phyloP scores from a whole-genome alignment of 92 coral and sea anemone genomes.

The Phenganax marumi region DNA sequence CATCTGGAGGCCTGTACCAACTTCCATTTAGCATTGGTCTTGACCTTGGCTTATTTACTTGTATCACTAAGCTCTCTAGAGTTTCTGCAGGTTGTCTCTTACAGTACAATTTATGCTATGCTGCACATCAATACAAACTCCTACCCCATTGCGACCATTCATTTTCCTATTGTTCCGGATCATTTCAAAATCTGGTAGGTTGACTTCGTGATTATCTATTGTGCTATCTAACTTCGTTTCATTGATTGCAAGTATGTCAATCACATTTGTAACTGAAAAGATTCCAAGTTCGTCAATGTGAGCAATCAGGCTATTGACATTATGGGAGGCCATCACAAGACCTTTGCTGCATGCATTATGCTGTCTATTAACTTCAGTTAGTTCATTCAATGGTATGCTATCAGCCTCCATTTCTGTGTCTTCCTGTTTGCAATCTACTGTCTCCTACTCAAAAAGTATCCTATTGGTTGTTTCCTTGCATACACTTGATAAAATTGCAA shows the following conservation, averaged over 20 bases:
- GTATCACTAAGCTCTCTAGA: conserved; percentile 1
- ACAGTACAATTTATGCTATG: neutral
- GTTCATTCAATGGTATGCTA: neutral
- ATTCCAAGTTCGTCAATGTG: neutral
- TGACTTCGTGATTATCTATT: neutral
- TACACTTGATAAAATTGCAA: no score
- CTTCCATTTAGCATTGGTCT: conserved; percentile 4
- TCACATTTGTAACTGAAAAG: neutral
- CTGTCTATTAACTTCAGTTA: neutral
- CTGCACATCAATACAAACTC: neutral
- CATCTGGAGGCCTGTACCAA: neutral
- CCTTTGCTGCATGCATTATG: neutral
- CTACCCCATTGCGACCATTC: neutral
- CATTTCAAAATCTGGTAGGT: neutral
- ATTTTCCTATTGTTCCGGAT: neutral
- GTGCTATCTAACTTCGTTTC: conserved; percentile 6
- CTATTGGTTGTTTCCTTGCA: no score
- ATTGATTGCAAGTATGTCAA: neutral
- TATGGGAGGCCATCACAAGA: neutral
- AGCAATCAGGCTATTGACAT: neutral
- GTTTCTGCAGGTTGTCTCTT: neutral
- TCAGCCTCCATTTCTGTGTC: neutral
- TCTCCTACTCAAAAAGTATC: no score
- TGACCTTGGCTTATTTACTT: conserved; percentile 9
- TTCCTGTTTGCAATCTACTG: neutral